phyloP scores from a whole-genome alignment of 2,888 invertebrate genomes.

The Masnerella sp. region DNA sequence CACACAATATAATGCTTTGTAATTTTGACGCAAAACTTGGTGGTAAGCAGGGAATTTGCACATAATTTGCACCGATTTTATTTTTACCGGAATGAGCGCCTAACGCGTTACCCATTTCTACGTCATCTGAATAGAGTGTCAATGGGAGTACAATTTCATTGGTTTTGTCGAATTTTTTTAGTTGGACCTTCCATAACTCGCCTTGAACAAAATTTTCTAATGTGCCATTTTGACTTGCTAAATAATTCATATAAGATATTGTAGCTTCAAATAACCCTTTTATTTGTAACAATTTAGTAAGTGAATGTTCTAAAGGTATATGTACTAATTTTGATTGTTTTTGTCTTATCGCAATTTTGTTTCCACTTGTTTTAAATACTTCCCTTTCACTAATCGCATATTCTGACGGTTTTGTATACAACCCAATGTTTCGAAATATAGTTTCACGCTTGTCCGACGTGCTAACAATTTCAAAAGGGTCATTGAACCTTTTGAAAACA shows the following conservation, averaged over 20 bases:
- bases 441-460: conserved; percentile 8
- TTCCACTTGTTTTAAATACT: not conserved
- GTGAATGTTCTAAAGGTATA: conserved; percentile 8
- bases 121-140: conserved; percentile 9
- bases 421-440: not conserved
- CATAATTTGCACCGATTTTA: conserved; percentile 9
- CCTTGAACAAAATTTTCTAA: conserved; percentile 16
- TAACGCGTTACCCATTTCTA: conserved; percentile 2
- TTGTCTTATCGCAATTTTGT: not conserved
- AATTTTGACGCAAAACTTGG: conserved; percentile 14
- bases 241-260: conserved; percentile 8
- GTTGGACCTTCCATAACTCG: conserved; percentile 9
- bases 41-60: conserved; percentile 15
- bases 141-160: conserved; percentile 15
- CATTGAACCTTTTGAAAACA: not conserved
- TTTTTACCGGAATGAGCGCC: conserved; percentile 15
- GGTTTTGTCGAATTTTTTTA: conserved; percentile 10
- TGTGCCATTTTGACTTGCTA: not conserved
- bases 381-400: not conserved
- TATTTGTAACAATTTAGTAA: conserved; percentile 14
- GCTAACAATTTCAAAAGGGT: conserved; percentile 14
- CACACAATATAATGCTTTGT: conserved; percentile 6
- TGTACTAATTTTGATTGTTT: conserved; percentile 1
- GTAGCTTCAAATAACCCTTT: conserved; percentile 6
- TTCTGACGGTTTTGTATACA: conserved; percentile 1